phyloP scores from a whole-genome alignment of 2,888 invertebrate genomes.

The Drosophila birchii region DNA sequence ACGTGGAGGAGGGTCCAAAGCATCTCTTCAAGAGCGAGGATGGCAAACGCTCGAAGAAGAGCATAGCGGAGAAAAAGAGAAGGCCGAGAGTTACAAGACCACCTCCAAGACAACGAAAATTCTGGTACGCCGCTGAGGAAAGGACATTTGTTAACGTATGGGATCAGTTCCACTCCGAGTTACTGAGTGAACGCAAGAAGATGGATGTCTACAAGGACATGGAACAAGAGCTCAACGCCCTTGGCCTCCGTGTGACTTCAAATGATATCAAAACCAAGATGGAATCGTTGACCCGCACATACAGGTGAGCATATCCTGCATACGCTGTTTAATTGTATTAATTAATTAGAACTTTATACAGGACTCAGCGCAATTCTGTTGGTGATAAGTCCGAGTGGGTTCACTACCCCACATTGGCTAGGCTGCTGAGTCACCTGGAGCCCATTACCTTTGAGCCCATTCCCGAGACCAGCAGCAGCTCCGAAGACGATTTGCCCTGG shows the following conservation, averaged over 20 bases:
- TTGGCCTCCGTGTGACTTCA: slow-evolving; percentile 17
- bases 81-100: background rate
- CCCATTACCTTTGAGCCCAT: slow-evolving; percentile 3
- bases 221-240: slow-evolving; percentile 22
- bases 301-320: slow-evolving; percentile 26
- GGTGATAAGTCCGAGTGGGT: slow-evolving; percentile 33
- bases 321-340: rapidly evolving
- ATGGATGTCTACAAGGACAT: slow-evolving; percentile 36
- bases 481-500: slow-evolving; percentile 26
- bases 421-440: slow-evolving; percentile 21
- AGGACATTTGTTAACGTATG: slow-evolving; percentile 46
- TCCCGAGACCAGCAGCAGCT: background rate
- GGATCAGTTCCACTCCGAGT: slow-evolving; percentile 23
- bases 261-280: slow-evolving; percentile 47
- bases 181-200: slow-evolving; percentile 17
- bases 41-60: background rate
- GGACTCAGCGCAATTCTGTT: slow-evolving; percentile 5
- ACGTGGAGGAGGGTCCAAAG: slow-evolving; percentile 12
- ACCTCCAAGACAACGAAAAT: background rate
- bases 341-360: background rate
- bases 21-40: slow-evolving; percentile 19
- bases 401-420: slow-evolving; percentile 34
- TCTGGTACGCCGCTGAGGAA: slow-evolving; percentile 49
- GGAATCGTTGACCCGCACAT: slow-evolving; percentile 41
- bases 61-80: background rate